Percentiles rank a stretch among this genome's conserved stretches.
These are phyloP conservation scores for Amaurobius ferox DNA, from an alignment of 2,888 invertebrate genomes.

Conservation along the genomic window DNA sequence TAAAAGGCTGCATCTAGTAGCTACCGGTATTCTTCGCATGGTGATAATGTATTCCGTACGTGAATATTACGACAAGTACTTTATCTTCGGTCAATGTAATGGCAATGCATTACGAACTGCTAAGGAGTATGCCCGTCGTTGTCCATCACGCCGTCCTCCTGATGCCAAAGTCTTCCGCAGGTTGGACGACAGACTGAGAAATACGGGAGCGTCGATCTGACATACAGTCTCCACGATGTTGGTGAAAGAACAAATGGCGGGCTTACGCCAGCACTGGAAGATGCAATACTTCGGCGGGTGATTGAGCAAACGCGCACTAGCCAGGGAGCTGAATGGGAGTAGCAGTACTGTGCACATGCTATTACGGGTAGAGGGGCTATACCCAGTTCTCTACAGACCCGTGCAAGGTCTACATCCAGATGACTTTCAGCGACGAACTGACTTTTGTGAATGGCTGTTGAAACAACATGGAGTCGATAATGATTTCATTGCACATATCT, in stretches of 20 bases:
- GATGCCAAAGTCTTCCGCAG: no score
- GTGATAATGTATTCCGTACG: no score
- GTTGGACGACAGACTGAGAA: no score
- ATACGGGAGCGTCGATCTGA: no score
- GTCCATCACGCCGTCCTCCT: no score
- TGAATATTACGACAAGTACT: no score
- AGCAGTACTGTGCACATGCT: conserved; percentile 19
- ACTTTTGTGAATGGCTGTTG: conserved; percentile 8
- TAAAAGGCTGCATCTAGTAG: no score
- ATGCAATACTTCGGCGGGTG: no score
- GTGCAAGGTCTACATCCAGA: no score
- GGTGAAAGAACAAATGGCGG: not conserved
- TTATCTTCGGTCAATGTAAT: not conserved
- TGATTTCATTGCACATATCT: no score
- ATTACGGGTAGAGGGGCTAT: not conserved
- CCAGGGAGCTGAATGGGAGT: not conserved
- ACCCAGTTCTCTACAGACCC: not conserved
- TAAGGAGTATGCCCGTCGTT: not conserved
- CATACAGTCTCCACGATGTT: no score
- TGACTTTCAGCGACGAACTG: not conserved
- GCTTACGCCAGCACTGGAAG: not conserved
- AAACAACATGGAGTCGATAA: not conserved
- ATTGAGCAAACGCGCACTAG: not conserved
- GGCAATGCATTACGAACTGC: not conserved
- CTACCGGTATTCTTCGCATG: no score